These are phyloP conservation scores for Carcharodon carcharias DNA, from an alignment of 2,797 vertebrate species.

Conservation along the genomic window DNA sequence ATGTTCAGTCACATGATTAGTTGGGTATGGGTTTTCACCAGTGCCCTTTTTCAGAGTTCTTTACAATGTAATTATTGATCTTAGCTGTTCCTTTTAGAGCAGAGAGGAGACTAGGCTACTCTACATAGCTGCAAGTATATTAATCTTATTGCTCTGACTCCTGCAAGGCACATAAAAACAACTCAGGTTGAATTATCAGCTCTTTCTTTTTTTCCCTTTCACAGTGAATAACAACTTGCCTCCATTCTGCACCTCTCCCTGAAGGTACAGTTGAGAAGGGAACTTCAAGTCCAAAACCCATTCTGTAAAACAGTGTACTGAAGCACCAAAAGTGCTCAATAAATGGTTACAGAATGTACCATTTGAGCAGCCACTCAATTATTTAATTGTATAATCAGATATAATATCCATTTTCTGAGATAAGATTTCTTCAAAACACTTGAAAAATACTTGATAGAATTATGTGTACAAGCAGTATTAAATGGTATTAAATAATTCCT, in stretches of 20 bases:
- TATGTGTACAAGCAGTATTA: neutral
- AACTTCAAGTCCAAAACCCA: neutral
- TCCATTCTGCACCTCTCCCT: neutral
- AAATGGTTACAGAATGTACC: neutral
- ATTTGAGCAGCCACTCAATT: slow-evolving; percentile 23
- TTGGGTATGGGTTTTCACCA: neutral
- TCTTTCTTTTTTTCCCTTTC: no score
- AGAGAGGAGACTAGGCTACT: neutral
- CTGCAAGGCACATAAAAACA: neutral
- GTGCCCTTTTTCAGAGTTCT: neutral
- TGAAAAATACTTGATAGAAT: slow-evolving; percentile 9
- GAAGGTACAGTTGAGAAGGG: slow-evolving; percentile 2
- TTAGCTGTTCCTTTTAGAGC: neutral
- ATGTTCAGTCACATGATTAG: neutral
- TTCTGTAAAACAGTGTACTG: neutral
- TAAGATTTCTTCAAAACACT: neutral
- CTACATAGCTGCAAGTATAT: neutral
- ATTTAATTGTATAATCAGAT: slow-evolving; percentile 23
- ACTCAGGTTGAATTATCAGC: neutral
- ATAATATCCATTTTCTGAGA: neutral
- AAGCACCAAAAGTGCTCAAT: neutral
- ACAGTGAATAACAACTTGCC: neutral
- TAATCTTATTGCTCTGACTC: neutral
- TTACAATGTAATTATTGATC: neutral
- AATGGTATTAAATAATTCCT: neutral